These are phyloP conservation scores for Alces alces DNA, from an alignment of 2,113 vertebrate genomes.

Conservation along the genomic window DNA sequence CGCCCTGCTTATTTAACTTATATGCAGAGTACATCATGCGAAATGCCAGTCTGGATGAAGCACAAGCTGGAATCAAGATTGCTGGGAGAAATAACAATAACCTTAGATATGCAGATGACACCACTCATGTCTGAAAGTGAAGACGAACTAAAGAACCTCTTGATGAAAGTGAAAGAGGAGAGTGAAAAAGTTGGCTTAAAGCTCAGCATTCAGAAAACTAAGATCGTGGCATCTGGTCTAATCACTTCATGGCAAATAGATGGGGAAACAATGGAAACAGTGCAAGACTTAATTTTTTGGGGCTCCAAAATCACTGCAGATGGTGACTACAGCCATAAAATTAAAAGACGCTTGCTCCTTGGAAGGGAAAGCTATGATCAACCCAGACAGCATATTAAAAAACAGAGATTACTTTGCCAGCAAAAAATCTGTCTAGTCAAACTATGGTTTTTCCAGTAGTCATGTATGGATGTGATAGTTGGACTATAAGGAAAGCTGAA, in stretches of 20 bases:
- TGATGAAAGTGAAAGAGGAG: not conserved
- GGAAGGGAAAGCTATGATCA: not conserved
- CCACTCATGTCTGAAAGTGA: not conserved
- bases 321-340: not conserved
- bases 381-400: not conserved
- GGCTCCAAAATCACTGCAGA: not conserved
- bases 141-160: not conserved
- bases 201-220: not conserved
- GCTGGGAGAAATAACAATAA: not conserved
- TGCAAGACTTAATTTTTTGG: not conserved
- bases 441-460: not conserved
- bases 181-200: not conserved
- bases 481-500: not conserved
- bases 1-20: not conserved
- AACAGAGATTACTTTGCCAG: not conserved
- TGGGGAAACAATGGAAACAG: not conserved
- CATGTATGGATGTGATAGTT: not conserved
- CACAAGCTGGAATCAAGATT: not conserved
- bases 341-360: not conserved
- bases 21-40: not conserved
- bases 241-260: not conserved
- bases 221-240: not conserved
- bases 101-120: not conserved
- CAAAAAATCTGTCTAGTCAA: accelerated
- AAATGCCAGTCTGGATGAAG: not conserved